phyloP scores from a whole-genome alignment of 2,113 vertebrate species.

The Microtus ochrogaster region DNA sequence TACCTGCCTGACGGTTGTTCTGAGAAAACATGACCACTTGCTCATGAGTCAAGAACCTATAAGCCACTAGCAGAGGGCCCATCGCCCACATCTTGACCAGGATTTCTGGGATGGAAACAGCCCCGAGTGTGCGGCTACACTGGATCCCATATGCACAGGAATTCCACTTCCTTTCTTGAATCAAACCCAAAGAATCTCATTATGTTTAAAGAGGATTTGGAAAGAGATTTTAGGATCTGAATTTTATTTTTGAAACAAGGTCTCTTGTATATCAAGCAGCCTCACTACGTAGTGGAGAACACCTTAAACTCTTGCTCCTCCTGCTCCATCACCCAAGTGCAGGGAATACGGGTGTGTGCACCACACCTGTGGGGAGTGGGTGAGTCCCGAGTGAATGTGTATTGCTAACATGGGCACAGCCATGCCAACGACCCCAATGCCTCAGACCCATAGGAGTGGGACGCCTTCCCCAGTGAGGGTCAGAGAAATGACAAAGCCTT shows the following conservation, averaged over 20 bases:
- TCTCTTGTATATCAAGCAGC: background rate
- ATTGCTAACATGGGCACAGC: background rate
- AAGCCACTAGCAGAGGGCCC: background rate
- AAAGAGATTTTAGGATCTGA: background rate
- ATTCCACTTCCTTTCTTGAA: constrained; percentile 46
- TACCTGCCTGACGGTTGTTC: background rate
- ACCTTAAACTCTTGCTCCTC: background rate
- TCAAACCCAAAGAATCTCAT: background rate
- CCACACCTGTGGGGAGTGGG: background rate
- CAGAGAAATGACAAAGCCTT: background rate
- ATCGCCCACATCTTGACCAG: background rate
- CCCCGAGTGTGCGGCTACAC: background rate
- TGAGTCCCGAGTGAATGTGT: background rate
- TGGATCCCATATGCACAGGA: background rate
- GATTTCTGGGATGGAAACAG: constrained; percentile 31
- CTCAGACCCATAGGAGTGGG: background rate
- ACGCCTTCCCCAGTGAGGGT: background rate
- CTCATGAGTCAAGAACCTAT: background rate
- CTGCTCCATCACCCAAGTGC: background rate
- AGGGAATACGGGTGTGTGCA: background rate
- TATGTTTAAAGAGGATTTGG: background rate
- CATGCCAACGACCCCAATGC: background rate
- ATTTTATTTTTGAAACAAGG: background rate
- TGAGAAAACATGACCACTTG: background rate
- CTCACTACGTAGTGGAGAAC: background rate